These are phyloP conservation scores for Protula sp. DNA, from an alignment of 2,888 invertebrate species.

Conservation along the genomic window DNA sequence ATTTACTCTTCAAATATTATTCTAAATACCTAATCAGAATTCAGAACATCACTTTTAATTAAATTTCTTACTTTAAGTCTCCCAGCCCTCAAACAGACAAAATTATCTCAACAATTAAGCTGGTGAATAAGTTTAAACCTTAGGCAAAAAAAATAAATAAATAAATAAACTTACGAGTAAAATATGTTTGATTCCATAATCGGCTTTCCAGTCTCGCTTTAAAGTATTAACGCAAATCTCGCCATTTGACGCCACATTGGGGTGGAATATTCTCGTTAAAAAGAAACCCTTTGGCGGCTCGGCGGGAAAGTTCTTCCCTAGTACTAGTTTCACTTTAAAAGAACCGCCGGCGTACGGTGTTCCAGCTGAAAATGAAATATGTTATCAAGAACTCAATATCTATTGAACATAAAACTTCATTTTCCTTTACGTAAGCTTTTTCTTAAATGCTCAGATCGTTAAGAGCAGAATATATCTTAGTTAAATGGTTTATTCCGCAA, in stretches of 20 bases:
- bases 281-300: slow-evolving; percentile 88
- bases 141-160: no score
- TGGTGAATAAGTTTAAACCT: no score
- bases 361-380: slow-evolving; percentile 65
- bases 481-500: no score
- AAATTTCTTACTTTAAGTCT: no score
- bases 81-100: no score
- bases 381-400: background rate
- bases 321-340: slow-evolving; percentile 81
- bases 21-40: no score
- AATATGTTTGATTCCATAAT: slow-evolving; percentile 91
- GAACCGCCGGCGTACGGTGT: slow-evolving; percentile 86
- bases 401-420: background rate
- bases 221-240: slow-evolving; percentile 96
- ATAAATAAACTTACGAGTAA: slow-evolving; percentile 62
- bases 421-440: no score
- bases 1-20: no score
- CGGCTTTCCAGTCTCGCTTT: slow-evolving; percentile 93
- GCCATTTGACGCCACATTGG: slow-evolving; percentile 85
- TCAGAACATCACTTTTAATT: no score
- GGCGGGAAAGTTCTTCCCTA: slow-evolving; percentile 88
- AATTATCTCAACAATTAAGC: no score
- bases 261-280: slow-evolving; percentile 93
- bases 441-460: no score
- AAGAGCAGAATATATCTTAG: no score